Evolutionary conservation across 2,113 vertebrate genomes (phyloP), one percentile per base, ranked within the genome.

Genomic region (Piliocolobus tephrosceles): DNA sequence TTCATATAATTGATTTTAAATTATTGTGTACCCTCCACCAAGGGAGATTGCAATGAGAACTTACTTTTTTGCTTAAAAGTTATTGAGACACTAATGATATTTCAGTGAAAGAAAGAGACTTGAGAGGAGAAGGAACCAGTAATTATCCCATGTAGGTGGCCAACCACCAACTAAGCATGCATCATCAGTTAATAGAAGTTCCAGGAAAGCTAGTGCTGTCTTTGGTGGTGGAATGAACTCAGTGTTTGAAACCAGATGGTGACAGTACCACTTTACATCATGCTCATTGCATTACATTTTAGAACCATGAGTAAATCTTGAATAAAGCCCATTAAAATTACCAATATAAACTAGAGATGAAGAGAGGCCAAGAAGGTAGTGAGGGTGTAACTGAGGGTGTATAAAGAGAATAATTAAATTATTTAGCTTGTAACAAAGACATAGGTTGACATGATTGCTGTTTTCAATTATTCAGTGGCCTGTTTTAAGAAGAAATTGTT

Each of bases 391-490:
- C 22, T 18, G 23, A 73, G 13, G 23, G 1, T 2, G 40, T 66
- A 38, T 20, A 11, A 35, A 92, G 23, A 73, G n/a, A 94, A 86
- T 0, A 75, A 12, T 30, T 4, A 9, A 64, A 2, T 0, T 68
- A 40, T 73, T 90, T 47, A 57, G 9, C 16, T 5, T 61, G 20
- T 76, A 38, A 68, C 11, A 90, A 64, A 91, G 55, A 64, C 18
- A 8, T 55, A 43, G 7, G 32, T 23, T 70, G 2, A 16, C 7
- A 27, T 30, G 38, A 66, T 80, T 58, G 6, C 20, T 70, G 1
- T 73, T 50, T 88, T 92, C 84, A 96, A 55, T 40, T 76, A 92
- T 8, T 84, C 70, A 87, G 10, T 75, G 32, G 45, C 30, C 13
- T 45, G 2, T 38, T 7, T 66, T 82, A 93, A 43, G 22, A 8